A percentile compares a stretch with the other conserved stretches of the same genome.
These are phyloP conservation scores for Nomada flava DNA, from an alignment of 2,888 invertebrate genomes.

Conservation along the genomic window DNA sequence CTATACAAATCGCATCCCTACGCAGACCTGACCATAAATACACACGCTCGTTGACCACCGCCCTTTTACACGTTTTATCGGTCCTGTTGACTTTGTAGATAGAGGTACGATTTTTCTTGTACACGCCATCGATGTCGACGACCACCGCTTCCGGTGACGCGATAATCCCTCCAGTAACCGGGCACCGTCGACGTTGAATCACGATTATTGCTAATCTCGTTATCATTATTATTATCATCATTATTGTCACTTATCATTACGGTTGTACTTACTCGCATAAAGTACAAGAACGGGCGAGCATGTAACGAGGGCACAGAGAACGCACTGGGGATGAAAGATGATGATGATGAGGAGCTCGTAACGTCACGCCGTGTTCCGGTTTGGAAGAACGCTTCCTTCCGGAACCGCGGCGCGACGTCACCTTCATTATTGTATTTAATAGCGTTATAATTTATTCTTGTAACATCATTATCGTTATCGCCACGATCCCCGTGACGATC, in stretches of 20 bases:
- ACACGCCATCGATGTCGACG: constrained; percentile 48
- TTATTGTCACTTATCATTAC: constrained; percentile 48
- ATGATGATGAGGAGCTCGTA: constrained; percentile 41
- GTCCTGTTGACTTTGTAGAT: constrained; percentile 75
- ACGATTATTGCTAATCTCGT: constrained; percentile 69
- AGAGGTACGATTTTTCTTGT: constrained; percentile 68
- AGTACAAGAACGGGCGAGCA: background rate
- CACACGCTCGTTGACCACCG: constrained; percentile 68
- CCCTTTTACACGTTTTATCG: constrained; percentile 75
- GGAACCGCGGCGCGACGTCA: constrained; percentile 53
- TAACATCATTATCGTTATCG: constrained; percentile 70
- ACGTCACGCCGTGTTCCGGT: constrained; percentile 40
- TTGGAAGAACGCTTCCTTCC: constrained; percentile 18
- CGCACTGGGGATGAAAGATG: background rate
- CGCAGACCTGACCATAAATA: background rate
- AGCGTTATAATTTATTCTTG: constrained; percentile 72
- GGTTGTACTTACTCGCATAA: constrained; percentile 32
- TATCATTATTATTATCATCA: constrained; percentile 63
- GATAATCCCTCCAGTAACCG: constrained; percentile 4
- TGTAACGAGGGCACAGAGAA: background rate
- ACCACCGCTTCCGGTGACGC: constrained; percentile 22
- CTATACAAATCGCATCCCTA: background rate
- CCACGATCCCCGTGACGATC: constrained; percentile 60
- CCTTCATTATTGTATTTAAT: constrained; percentile 60
- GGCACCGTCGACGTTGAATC: constrained; percentile 54